A percentile compares a stretch with the other conserved stretches of the same genome.
Conservation (phyloP, 1,140 invertebrate genomes). For the Uloborus diversus region DNA sequence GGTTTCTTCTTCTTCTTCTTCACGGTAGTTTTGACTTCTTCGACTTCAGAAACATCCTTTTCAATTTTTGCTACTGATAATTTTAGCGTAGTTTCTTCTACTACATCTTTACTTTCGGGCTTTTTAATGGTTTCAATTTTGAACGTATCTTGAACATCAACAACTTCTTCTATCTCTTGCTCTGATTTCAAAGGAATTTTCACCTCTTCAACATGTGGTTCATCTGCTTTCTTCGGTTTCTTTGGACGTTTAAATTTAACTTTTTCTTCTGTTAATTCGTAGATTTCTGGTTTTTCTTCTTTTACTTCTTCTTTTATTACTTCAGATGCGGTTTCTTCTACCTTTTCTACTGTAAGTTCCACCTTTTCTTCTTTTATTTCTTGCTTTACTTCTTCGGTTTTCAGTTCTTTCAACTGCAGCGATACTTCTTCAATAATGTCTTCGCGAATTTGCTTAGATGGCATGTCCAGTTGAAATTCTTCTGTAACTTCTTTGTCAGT, state of each 20-base stretch:
- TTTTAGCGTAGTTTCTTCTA: constrained; percentile 59
- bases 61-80: constrained; percentile 60
- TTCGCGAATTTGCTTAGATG: neutral
- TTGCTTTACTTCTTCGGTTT: constrained; percentile 58
- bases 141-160: constrained; percentile 45
- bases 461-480: neutral
- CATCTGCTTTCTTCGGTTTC: neutral
- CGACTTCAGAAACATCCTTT: constrained; percentile 58
- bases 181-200: no score
- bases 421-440: neutral
- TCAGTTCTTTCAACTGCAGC: neutral
- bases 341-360: constrained; percentile 67
- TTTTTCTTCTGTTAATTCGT: constrained; percentile 65
- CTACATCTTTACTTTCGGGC: neutral
- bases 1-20: constrained; percentile 65
- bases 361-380: constrained; percentile 64
- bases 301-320: constrained; percentile 17
- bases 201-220: no score
- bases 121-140: constrained; percentile 34
- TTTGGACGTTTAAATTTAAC: constrained; percentile 5
- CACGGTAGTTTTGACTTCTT: constrained; percentile 67
- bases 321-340: constrained; percentile 22
- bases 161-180: neutral
- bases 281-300: constrained; percentile 60
- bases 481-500: constrained; percentile 53